phyloP scores from a whole-genome alignment of 2,888 invertebrate genomes.

The Cheilosia urbana region DNA sequence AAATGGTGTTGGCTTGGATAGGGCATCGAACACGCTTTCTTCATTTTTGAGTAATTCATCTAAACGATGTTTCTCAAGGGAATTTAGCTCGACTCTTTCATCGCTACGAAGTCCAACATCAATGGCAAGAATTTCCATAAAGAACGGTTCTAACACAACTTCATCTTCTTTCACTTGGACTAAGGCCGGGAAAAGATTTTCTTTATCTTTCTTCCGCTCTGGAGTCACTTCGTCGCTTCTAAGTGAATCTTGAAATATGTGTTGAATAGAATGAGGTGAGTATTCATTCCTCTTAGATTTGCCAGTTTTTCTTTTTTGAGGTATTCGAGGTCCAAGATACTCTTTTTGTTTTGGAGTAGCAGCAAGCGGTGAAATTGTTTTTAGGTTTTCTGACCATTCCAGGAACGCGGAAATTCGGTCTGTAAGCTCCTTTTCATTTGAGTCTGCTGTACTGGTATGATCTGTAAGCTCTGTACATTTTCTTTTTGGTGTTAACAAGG shows the following conservation, averaged over 20 bases:
- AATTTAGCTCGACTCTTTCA: background rate
- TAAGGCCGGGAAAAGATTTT: background rate
- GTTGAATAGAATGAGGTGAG: conserved; percentile 13
- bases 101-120: background rate
- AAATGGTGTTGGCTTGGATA: conserved; percentile 7
- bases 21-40: background rate
- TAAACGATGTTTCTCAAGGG: background rate
- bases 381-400: background rate
- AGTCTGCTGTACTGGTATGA: background rate
- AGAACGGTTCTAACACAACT: background rate
- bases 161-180: too few relatives aligned
- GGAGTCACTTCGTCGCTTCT: too few relatives aligned
- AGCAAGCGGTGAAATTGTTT: background rate
- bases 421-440: background rate
- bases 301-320: background rate
- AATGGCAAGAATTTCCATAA: too few relatives aligned
- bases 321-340: background rate
- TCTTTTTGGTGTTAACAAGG: background rate
- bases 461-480: background rate
- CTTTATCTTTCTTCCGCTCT: too few relatives aligned
- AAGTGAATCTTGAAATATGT: too few relatives aligned
- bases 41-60: background rate
- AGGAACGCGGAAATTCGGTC: background rate
- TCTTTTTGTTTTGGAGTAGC: conserved; percentile 1
- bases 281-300: conserved; percentile 4